Percentiles rank a stretch among this genome's conserved stretches.
phyloP scores from a whole-genome alignment of 1,140 invertebrate species.

The Cherax destructor region DNA sequence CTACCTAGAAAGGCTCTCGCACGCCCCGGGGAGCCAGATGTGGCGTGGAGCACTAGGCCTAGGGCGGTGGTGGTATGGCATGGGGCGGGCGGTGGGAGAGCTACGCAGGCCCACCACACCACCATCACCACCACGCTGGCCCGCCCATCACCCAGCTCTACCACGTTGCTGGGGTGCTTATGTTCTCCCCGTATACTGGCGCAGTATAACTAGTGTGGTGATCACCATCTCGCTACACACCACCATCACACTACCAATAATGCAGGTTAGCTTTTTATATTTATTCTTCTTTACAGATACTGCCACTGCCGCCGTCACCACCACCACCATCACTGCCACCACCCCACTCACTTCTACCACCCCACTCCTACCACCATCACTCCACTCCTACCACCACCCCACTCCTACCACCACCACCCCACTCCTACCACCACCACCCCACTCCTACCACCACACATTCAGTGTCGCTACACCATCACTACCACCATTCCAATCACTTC shows the following conservation, averaged over 20 bases:
- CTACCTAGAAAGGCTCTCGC: background rate
- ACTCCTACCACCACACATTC: background rate
- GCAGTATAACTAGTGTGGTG: too few species aligned
- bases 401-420: background rate
- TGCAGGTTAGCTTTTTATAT: too few species aligned
- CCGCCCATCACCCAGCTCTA: background rate
- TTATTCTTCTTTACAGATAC: too few species aligned
- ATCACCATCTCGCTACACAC: too few species aligned
- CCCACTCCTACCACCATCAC: background rate
- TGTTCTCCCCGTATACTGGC: too few species aligned
- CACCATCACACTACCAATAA: too few species aligned
- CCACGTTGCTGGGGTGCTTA: too few species aligned
- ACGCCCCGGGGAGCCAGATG: background rate
- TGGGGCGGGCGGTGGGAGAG: background rate
- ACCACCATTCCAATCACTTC: too few species aligned
- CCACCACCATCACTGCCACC: background rate
- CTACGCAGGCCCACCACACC: constrained; percentile 17
- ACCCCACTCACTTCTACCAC: background rate
- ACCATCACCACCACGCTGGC: background rate
- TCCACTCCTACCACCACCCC: background rate
- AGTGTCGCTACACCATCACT: too few species aligned
- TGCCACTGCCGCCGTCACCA: too few species aligned
- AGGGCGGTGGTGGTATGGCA: background rate
- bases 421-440: background rate
- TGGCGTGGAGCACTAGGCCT: background rate